These are phyloP conservation scores for Theristus sp. DNA, from an alignment of 2,888 invertebrate species.

Conservation along the genomic window DNA sequence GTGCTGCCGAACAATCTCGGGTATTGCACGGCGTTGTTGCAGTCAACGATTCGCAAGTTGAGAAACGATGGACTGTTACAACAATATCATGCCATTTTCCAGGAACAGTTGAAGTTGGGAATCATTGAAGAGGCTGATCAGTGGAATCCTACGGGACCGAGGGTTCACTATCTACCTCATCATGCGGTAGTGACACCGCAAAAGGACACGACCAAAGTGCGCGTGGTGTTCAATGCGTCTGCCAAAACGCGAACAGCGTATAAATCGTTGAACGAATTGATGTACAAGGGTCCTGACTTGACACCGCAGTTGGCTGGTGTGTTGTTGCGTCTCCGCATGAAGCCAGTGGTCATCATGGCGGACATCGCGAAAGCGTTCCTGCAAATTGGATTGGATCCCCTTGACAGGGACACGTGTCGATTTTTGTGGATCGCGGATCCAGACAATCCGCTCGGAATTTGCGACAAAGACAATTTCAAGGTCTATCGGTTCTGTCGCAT, in stretches of 20 bases:
- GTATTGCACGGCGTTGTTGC: neutral
- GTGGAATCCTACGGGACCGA: neutral
- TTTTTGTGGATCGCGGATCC: slow-evolving; percentile 26
- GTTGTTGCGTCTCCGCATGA: slow-evolving; percentile 19
- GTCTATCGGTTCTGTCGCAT: slow-evolving; percentile 15
- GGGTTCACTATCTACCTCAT: slow-evolving; percentile 17
- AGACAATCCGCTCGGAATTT: slow-evolving; percentile 4
- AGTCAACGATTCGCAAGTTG: neutral
- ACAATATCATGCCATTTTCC: neutral
- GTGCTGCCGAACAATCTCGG: neutral
- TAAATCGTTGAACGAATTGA: slow-evolving; percentile 23
- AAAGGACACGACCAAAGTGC: slow-evolving; percentile 18
- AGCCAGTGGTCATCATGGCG: slow-evolving; percentile 21
- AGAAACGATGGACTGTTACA: neutral
- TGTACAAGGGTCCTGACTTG: slow-evolving; percentile 22
- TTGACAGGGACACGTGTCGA: slow-evolving; percentile 17
- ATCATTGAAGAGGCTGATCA: neutral
- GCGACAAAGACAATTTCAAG: slow-evolving; percentile 7
- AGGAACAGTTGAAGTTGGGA: neutral
- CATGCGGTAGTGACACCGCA: slow-evolving; percentile 15
- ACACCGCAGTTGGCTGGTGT: slow-evolving; percentile 24
- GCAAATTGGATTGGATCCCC: slow-evolving; percentile 13
- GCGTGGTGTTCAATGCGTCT: slow-evolving; percentile 25
- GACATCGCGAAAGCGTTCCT: slow-evolving; percentile 31
- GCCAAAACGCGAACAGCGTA: slow-evolving; percentile 11